phyloP scores from a whole-genome alignment of 2,797 vertebrate species.

The Scomberomorus guttatus region DNA sequence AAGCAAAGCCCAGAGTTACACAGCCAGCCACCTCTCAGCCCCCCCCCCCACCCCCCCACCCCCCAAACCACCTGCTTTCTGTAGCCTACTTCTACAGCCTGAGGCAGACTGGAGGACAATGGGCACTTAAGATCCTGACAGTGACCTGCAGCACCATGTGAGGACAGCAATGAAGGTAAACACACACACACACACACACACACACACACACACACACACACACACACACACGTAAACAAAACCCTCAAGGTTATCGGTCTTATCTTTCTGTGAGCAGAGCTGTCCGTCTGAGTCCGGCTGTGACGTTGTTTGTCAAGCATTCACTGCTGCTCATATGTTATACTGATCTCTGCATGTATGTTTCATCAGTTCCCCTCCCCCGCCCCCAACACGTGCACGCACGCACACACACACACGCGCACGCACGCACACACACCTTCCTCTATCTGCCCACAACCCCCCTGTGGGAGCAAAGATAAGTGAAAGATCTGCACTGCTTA shows the following conservation, averaged over 20 bases:
- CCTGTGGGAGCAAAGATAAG: constrained; percentile 31
- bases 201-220: constrained; percentile 20
- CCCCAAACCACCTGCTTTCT: constrained; percentile 57
- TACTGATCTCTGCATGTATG: constrained; percentile 54
- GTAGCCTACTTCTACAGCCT: constrained; percentile 41
- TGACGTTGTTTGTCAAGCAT: constrained; percentile 59
- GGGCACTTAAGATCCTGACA: constrained; percentile 63
- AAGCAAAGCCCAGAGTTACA: constrained; percentile 60
- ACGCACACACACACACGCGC: not conserved
- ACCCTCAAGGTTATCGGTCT: constrained; percentile 71
- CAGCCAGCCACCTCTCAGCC: constrained; percentile 50
- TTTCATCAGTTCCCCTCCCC: constrained; percentile 27
- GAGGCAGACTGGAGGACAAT: constrained; percentile 73
- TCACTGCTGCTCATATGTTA: constrained; percentile 47
- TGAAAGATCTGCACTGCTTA: constrained; percentile 37
- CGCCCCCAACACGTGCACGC: not conserved
- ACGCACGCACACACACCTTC: not conserved
- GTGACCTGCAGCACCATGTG: constrained; percentile 64
- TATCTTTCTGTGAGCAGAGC: constrained; percentile 55
- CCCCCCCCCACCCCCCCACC: no score
- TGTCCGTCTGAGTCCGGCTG: constrained; percentile 48
- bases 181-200: constrained; percentile 39
- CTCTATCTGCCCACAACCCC: constrained; percentile 5
- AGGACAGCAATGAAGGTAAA: constrained; percentile 46
- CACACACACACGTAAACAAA: constrained; percentile 39